Base-by-base conservation (phyloP, 1,140 invertebrate species). In the Caenorhabditis remanei region DNA sequence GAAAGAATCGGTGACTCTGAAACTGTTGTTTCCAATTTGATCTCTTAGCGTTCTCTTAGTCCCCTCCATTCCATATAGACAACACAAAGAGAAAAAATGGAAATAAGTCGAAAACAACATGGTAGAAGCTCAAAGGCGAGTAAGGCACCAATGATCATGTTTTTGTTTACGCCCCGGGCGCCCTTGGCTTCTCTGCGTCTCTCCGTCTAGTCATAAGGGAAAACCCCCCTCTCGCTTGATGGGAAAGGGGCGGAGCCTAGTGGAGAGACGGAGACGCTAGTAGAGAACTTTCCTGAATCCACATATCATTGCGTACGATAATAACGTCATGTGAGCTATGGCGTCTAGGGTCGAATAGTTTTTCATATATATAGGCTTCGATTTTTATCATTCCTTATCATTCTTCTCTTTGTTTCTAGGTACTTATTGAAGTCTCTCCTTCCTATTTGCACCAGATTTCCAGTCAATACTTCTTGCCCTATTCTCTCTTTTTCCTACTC, bases 121-220 rank as follows among this genome's bases (percentile, higher is more conserved):
- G 40, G 41, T 43, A 71, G 71, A 79, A 79, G 71, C 71, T 79
- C 71, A 79, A 79, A 79, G 71, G 53, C 71, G 71, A 79, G 46
- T 79, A 79, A 50, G 9, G 46, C 43, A 79, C 71, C 71, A 79
- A 79, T 79, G 46, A 79, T 50, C 71, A 50, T 79, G 43, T 79
- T 50, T 79, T 79, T 79, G 71, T 50, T 50, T 13, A 50, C 46
- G 9, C 40, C 71, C 2, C 6, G 24, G 5, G n/a, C 61, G 5
- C 40, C 46, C 32, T 41, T 21, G 8, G 16, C 9, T n/a, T 48
- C 21, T 71, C 67, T 71, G 71, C 71, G 71, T 79, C 19, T 79
- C 46, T 53, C 6, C 1, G 2, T 4, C 11, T 41, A 21, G 46
- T 48, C 71, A 24, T 11, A 41, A 53, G 71, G 71, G 71, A 11